Evolutionary conservation across 2,888 invertebrate genomes (phyloP), one percentile per base, ranked within the genome.

Genomic region (Drosophila fungiperda): DNA sequence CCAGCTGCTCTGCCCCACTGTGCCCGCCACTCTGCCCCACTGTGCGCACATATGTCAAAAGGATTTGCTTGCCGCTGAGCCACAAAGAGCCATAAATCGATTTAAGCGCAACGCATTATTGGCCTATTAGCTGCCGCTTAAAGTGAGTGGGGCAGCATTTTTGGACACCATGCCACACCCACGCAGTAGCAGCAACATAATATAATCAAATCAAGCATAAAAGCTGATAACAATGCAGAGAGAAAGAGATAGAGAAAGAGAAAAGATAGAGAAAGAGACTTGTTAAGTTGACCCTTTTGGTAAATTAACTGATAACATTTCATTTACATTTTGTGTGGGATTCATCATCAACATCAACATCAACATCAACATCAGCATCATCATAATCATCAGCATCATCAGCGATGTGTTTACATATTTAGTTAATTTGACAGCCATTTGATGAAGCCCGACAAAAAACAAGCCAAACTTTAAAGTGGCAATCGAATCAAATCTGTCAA

Each of bases 101-200:
- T 60, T 64, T 40, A 52, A 68, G 15, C 55, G 65, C 76, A 67
- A 15, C 20, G 68, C 76, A 76, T 86, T 82, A 90, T 90, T 78
- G 76, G 82, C 64, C 84, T 79, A 87, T 88, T 87, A 87, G 84
- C 80, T 80, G 90, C 86, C 82, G 83, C 80, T 89, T 83, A 80
- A 45, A 23, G 83, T 83, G 83, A 83, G 83, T 72, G 76, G 76
- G 73, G 68, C 74, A 53, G 54, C 29, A 29, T 65, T 55, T 32
- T 23, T 50, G 76, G 66, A 83, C 86, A 87, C 89, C 86, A 23
- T 23, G 45, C 20, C 45, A 12, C 55, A 29, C 38, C 55, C 88
- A 89, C 87, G 73, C 76, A 7, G 71, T 23, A 58, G 1, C 36
- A 58, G 1, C 36, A 36, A 3, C 35, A 35, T 35, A 53, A 66